Conservation (phyloP, 2,797 vertebrate species). For the Tragopan temminckii region DNA sequence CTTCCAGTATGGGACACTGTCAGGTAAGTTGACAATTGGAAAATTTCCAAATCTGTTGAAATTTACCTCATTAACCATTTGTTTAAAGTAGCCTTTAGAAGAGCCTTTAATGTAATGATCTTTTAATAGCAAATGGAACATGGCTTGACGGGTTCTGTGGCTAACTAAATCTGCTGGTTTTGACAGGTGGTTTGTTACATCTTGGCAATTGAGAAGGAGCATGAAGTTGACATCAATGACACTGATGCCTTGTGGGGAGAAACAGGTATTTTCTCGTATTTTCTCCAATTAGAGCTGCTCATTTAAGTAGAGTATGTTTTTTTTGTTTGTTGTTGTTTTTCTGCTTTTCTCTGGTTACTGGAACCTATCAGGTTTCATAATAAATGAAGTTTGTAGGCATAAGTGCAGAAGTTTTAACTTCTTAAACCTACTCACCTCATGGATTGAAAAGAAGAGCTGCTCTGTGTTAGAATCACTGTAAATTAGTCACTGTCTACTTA, state of each 20-base stretch:
- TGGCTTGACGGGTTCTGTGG: neutral
- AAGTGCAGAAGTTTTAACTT: neutral
- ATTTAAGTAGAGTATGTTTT: neutral
- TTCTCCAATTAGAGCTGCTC: neutral
- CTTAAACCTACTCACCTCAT: neutral
- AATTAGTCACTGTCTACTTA: neutral
- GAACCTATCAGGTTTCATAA: neutral
- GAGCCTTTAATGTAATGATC: neutral
- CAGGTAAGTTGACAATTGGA: slow-evolving; percentile 79
- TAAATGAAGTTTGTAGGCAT: neutral
- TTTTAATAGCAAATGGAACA: neutral
- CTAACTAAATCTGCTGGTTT: slow-evolving; percentile 55
- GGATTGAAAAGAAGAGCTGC: neutral
- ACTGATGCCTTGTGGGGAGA: slow-evolving; percentile 98
- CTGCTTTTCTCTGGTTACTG: neutral
- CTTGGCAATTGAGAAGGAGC: slow-evolving; percentile 89
- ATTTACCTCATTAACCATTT: neutral
- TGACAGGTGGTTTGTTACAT: slow-evolving; percentile 92
- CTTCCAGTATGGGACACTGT: slow-evolving; percentile 96
- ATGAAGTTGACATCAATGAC: slow-evolving; percentile 90
- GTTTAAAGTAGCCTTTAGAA: neutral
- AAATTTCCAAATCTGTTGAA: neutral
- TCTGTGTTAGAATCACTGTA: neutral
- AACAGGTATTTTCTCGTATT: slow-evolving; percentile 87
- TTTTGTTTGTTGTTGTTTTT: neutral